Conservation (phyloP, 2,888 invertebrate species). For the Tricholauxania praeusta region DNA sequence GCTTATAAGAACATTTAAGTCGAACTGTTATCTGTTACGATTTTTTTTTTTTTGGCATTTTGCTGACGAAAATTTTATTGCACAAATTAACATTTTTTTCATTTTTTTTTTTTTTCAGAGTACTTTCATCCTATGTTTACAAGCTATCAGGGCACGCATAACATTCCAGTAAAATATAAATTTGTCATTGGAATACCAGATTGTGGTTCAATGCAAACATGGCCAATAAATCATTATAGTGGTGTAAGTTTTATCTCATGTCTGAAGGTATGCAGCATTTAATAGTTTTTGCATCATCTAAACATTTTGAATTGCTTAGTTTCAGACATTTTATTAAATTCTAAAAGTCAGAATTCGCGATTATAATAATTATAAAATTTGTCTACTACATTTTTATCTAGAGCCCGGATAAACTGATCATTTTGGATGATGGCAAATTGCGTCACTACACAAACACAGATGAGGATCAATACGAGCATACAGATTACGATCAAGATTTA, state of each 20-base stretch:
- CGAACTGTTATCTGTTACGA: no score
- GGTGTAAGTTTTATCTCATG: constrained; percentile 53
- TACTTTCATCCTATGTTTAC: constrained; percentile 74
- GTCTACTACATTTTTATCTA: constrained; percentile 54
- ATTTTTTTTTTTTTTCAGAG: constrained; percentile 54
- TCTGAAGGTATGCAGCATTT: no score
- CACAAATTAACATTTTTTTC: background rate
- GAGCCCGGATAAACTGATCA: constrained; percentile 70
- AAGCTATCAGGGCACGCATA: constrained; percentile 73
- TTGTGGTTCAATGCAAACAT: constrained; percentile 78
- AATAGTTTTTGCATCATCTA: no score
- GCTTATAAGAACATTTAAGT: no score
- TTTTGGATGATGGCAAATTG: constrained; percentile 78
- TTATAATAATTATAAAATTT: background rate
- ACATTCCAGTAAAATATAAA: constrained; percentile 71
- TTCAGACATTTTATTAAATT: background rate
- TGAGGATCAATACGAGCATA: constrained; percentile 61
- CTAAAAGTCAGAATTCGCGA: background rate
- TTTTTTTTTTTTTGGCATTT: no score
- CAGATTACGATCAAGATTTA: constrained; percentile 67
- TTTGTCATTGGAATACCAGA: constrained; percentile 76
- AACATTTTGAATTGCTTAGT: no score
- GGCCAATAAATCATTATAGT: constrained; percentile 74
- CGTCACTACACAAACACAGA: constrained; percentile 79
- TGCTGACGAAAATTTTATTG: no score